phyloP scores from a whole-genome alignment of 2,797 vertebrate genomes.

The Clarias pachynema region DNA sequence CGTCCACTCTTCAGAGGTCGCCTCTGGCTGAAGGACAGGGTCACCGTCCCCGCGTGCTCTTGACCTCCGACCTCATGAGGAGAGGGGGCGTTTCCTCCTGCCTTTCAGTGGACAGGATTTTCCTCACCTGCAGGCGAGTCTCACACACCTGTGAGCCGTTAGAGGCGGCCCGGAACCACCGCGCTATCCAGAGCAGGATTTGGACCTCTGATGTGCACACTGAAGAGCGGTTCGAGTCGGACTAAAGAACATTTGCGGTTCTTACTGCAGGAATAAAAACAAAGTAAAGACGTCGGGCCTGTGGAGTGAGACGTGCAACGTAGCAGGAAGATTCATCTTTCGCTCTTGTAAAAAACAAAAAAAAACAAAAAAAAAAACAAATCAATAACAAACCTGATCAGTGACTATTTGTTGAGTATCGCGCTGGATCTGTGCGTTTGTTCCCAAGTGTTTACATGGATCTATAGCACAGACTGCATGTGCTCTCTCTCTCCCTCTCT shows the following conservation, averaged over 20 bases:
- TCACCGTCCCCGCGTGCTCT: conserved; percentile 58
- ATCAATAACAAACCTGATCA: neutral
- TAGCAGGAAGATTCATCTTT: neutral
- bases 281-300: neutral
- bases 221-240: conserved; percentile 32
- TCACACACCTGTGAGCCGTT: conserved; percentile 34
- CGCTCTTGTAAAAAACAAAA: neutral
- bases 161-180: conserved; percentile 34
- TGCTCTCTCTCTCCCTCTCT: conserved; percentile 57
- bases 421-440: conserved; percentile 10
- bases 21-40: conserved; percentile 59
- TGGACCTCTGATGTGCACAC: conserved; percentile 42
- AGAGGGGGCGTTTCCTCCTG: conserved; percentile 54
- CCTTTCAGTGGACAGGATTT: conserved; percentile 51
- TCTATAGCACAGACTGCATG: conserved; percentile 60
- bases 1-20: conserved; percentile 37
- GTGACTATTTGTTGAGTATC: conserved; percentile 6
- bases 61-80: conserved; percentile 53
- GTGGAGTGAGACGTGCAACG: conserved; percentile 13
- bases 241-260: neutral
- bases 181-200: conserved; percentile 29
- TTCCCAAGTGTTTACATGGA: conserved; percentile 33
- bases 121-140: conserved; percentile 54
- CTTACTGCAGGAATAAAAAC: conserved; percentile 22
- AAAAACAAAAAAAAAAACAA: neutral